Conservation (phyloP, 2,888 invertebrate genomes). For the Coelogynopora nodosa region DNA sequence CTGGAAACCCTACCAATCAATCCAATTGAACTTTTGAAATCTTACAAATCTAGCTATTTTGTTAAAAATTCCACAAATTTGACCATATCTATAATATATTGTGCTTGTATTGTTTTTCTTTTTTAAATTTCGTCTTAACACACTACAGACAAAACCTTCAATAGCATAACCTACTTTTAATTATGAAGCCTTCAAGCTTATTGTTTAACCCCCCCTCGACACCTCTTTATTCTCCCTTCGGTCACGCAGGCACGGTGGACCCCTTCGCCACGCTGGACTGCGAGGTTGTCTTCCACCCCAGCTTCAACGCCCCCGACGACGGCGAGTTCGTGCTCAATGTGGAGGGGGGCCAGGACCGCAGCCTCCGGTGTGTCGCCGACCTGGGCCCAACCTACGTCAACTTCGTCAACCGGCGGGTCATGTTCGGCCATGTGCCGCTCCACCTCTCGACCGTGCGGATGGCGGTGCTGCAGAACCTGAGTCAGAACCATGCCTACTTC, state of each 20-base stretch:
- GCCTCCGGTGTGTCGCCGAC: constrained; percentile 58
- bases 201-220: too few species aligned
- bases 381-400: constrained; percentile 53
- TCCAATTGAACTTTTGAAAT: too few species aligned
- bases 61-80: too few species aligned
- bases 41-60: too few species aligned
- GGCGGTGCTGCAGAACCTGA: constrained; percentile 57
- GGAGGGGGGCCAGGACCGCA: constrained; percentile 53
- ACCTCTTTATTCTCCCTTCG: too few species aligned
- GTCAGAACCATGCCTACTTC: constrained; percentile 60
- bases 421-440: constrained; percentile 60
- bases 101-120: too few species aligned
- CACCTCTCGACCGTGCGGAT: constrained; percentile 57
- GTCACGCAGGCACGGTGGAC: constrained; percentile 59
- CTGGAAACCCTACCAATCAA: too few species aligned
- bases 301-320: constrained; percentile 59
- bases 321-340: constrained; percentile 59
- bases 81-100: too few species aligned
- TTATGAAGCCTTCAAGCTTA: too few species aligned
- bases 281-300: constrained; percentile 62
- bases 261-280: constrained; percentile 59
- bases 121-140: too few species aligned
- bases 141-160: too few species aligned
- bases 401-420: constrained; percentile 58
- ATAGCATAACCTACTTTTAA: too few species aligned